Evolutionary conservation across 2,797 vertebrate species (phyloP), one percentile per base, ranked within the genome.

Genomic region (Yasuhikotakia modesta): DNA sequence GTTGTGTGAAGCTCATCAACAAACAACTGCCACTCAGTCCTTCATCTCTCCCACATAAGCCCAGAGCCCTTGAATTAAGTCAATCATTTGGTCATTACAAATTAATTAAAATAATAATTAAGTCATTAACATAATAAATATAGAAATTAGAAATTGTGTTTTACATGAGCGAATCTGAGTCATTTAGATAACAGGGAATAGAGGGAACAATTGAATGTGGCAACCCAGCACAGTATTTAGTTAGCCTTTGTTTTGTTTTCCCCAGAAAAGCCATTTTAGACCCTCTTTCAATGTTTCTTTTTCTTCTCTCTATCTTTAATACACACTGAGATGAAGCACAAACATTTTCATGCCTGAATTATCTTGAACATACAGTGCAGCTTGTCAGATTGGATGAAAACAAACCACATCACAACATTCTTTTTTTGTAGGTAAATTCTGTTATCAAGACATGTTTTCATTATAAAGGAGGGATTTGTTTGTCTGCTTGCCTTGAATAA

Each of bases 51-150:
- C 73, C 87, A 90, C 88, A 88, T 88, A 86, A 90, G 85, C 87
- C 27, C 27, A 90, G 90, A 92, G 90, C 87, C 88, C 86, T 91
- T 88, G 87, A 92, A 93, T 92, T 90, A 91, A 91, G 88, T 89
- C 91, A 92, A 90, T 92, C 91, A 91, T 92, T 93, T 93, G 91
- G 90, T 92, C 91, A 88, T 92, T 27, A 27, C 27, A 91, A 91
- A 93, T 93, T 92, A 92, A 93, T 93, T 92, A 91, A 92, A 93
- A 94, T 88, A 92, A 93, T 93, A 93, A 93, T 93, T 93, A 93
- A 93, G 91, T 92, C 91, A 93, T 93, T 93, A 93, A 91, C 90
- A 91, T 89, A 90, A 91, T 92, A 91, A 92, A 92, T 90, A 90
- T 82, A 87, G 90, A 91, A 92, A 92, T 93, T 93, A 93, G 89